A percentile compares a stretch with the other conserved stretches of the same genome.
phyloP scores from a whole-genome alignment of 2,888 invertebrate genomes.

The Monoplex corrugatus region DNA sequence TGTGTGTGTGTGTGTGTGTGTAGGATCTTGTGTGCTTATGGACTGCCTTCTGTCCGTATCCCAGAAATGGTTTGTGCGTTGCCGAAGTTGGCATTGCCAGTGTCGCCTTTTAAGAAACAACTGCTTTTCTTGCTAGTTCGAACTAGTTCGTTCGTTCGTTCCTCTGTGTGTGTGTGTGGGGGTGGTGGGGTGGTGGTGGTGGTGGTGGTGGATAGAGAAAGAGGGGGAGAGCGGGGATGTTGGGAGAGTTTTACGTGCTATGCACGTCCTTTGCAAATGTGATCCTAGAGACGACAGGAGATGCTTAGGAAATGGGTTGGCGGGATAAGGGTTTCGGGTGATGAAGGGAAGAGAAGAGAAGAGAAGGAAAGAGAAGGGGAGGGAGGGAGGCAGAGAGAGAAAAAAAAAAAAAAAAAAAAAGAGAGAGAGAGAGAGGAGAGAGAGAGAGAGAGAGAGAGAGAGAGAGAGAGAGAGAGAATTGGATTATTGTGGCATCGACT shows the following conservation, averaged over 20 bases:
- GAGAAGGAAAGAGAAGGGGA: no score
- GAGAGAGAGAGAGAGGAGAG: not conserved
- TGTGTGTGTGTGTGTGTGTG: not conserved
- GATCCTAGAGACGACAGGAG: not conserved
- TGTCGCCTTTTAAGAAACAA: no score
- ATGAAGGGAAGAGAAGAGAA: no score
- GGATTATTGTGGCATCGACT: not conserved
- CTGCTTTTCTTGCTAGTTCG: no score
- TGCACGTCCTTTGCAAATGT: not conserved
- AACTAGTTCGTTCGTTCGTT: no score
- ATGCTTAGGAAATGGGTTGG: no score
- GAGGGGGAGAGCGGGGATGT: not conserved
- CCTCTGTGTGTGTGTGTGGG: slow-evolving; percentile 6
- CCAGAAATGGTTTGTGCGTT: no score
- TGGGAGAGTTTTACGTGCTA: not conserved
- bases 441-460: not conserved
- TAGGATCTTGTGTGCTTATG: not conserved
- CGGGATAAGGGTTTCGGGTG: not conserved
- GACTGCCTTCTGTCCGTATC: no score
- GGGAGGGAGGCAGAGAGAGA: not conserved
- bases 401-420: not conserved
- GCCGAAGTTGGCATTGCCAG: no score
- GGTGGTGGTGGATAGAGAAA: not conserved
- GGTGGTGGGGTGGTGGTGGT: not conserved
- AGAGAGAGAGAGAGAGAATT: not conserved